phyloP scores from a whole-genome alignment of 2,797 vertebrate genomes.

The Pogonophryne albipinna region DNA sequence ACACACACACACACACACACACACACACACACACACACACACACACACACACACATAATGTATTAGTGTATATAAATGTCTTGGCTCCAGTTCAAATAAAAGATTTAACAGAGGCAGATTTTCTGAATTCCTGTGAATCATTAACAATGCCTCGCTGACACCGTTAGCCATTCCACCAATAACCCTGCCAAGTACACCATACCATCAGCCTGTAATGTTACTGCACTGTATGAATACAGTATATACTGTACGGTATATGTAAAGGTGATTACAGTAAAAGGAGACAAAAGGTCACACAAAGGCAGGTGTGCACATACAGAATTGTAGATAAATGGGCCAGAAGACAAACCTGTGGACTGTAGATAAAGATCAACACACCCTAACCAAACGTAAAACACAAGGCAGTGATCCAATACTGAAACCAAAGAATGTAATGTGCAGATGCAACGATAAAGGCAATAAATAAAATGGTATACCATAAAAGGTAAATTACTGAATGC shows the following conservation, averaged over 20 bases:
- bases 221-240: not conserved
- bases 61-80: conserved; percentile 12
- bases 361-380: conserved; percentile 64
- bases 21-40: not conserved
- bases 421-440: not conserved
- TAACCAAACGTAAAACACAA: conserved; percentile 46
- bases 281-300: not conserved
- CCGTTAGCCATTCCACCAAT: not conserved
- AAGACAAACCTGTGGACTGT: conserved; percentile 43
- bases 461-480: too few species aligned
- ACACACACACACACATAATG: not conserved
- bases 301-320: conserved; percentile 31
- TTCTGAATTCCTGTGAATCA: conserved; percentile 64
- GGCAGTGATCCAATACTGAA: not conserved
- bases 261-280: not conserved
- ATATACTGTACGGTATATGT: not conserved
- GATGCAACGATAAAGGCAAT: not conserved
- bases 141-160: conserved; percentile 42
- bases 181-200: conserved; percentile 12
- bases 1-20: not conserved
- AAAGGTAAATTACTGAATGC: not conserved
- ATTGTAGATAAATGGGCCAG: conserved; percentile 8
- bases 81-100: conserved; percentile 48
- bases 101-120: conserved; percentile 61
- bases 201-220: not conserved